These are phyloP conservation scores for Saturnia pavonia DNA, from an alignment of 2,888 invertebrate species.

Conservation along the genomic window DNA sequence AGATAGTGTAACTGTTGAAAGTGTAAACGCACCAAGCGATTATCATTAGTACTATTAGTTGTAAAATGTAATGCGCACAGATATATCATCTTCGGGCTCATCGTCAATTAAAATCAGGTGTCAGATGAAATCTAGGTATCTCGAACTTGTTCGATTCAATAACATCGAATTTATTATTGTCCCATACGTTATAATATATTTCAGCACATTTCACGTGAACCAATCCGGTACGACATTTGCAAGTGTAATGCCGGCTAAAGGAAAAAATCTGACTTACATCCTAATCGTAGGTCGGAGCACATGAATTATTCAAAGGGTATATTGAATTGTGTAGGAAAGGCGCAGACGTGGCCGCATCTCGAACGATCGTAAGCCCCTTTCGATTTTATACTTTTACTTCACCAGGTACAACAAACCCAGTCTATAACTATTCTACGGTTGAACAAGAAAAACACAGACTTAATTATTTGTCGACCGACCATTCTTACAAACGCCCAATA, in stretches of 20 bases:
- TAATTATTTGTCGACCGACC: too few species aligned
- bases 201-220: slow-evolving; percentile 14
- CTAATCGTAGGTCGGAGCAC: slow-evolving; percentile 48
- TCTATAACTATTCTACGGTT: too few species aligned
- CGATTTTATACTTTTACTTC: neutral
- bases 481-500: too few species aligned
- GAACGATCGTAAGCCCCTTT: neutral
- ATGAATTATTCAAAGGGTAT: slow-evolving; percentile 56
- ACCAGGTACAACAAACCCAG: neutral
- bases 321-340: slow-evolving; percentile 46
- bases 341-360: slow-evolving; percentile 11
- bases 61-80: too few species aligned
- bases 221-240: slow-evolving; percentile 20
- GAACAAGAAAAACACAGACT: too few species aligned
- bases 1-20: too few species aligned
- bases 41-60: too few species aligned
- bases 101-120: neutral
- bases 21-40: too few species aligned
- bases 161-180: neutral
- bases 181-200: slow-evolving; percentile 14
- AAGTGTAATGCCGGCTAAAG: slow-evolving; percentile 21
- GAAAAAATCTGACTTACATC: slow-evolving; percentile 46
- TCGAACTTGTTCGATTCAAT: too few species aligned
- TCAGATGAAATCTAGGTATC: too few species aligned
- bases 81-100: too few species aligned